Conservation (phyloP, 1,140 invertebrate genomes). For the roundworm (Caenorhabditis elegans) region DNA sequence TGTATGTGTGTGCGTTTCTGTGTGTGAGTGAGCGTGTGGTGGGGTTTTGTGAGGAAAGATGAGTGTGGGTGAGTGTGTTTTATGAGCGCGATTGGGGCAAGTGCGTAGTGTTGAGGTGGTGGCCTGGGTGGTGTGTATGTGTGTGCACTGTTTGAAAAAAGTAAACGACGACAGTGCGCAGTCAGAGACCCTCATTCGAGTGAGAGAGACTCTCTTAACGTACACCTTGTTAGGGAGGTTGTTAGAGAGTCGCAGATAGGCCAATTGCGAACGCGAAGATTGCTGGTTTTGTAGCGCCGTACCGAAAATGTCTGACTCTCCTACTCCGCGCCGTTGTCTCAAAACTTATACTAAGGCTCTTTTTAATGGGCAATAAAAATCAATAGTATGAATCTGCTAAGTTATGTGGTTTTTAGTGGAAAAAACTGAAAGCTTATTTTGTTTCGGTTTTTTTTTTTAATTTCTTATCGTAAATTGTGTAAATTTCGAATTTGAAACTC, state of each 20-base stretch:
- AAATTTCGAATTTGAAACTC: too few species aligned
- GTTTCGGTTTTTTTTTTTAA: not conserved
- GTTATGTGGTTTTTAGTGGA: too few species aligned
- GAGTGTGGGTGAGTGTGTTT: conserved; percentile 30
- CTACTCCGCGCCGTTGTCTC: not conserved
- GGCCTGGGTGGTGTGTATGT: not conserved
- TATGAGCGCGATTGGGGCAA: conserved; percentile 18
- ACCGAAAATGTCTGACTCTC: conserved; percentile 5
- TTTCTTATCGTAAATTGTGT: too few species aligned
- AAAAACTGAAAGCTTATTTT: too few species aligned
- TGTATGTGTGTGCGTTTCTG: not conserved
- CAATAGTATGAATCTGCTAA: not conserved
- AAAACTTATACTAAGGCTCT: not conserved
- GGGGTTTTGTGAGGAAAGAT: conserved; percentile 7
- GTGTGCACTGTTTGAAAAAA: conserved; percentile 29
- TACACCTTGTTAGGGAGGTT: not conserved
- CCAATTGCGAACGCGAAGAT: conserved; percentile 16
- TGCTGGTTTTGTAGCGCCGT: not conserved
- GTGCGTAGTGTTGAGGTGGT: conserved; percentile 21
- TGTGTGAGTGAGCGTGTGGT: not conserved
- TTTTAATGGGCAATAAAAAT: not conserved
- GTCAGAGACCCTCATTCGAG: not conserved
- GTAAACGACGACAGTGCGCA: conserved; percentile 27
- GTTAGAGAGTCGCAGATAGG: not conserved
- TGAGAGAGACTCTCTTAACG: not conserved